Evolutionary conservation across 2,888 invertebrate genomes (phyloP).

Genomic region (Ophion ellenae): DNA sequence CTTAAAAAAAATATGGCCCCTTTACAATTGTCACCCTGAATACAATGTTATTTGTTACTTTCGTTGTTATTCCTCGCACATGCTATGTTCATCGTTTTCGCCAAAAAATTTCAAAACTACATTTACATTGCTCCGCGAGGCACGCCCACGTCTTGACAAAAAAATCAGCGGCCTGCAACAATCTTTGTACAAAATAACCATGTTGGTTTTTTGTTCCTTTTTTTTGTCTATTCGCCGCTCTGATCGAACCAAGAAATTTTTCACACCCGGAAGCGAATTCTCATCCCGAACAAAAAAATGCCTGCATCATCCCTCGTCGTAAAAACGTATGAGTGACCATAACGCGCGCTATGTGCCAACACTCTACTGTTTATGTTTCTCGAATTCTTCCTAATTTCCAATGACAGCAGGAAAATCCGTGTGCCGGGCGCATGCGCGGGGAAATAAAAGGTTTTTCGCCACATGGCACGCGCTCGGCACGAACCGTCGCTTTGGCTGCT

Average conservation of each 20-base stretch:
- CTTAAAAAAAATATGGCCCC: no score
- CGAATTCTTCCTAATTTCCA: conserved; percentile 70
- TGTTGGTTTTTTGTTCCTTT: conserved; percentile 3
- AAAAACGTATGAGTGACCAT: not conserved
- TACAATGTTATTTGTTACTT: no score
- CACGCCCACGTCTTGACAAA: no score
- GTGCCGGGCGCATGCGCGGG: not conserved
- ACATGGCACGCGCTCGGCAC: conserved; percentile 76
- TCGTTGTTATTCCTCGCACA: no score
- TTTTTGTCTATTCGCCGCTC: conserved; percentile 19
- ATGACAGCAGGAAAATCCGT: conserved; percentile 71
- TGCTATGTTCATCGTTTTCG: no score
- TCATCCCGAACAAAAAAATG: not conserved
- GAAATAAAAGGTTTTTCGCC: conserved; percentile 68
- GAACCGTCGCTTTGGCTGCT: conserved; percentile 29
- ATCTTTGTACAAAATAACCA: not conserved
- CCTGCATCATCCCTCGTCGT: not conserved
- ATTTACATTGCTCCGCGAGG: no score
- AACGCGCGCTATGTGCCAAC: conserved; percentile 11
- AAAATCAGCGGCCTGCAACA: no score
- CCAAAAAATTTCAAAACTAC: no score
- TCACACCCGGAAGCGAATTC: conserved; percentile 28
- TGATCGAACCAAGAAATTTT: conserved; percentile 49
- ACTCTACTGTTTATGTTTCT: conserved; percentile 69
- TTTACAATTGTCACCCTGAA: no score